phyloP scores from a whole-genome alignment of 2,113 vertebrate species.

The Clinocottus analis region DNA sequence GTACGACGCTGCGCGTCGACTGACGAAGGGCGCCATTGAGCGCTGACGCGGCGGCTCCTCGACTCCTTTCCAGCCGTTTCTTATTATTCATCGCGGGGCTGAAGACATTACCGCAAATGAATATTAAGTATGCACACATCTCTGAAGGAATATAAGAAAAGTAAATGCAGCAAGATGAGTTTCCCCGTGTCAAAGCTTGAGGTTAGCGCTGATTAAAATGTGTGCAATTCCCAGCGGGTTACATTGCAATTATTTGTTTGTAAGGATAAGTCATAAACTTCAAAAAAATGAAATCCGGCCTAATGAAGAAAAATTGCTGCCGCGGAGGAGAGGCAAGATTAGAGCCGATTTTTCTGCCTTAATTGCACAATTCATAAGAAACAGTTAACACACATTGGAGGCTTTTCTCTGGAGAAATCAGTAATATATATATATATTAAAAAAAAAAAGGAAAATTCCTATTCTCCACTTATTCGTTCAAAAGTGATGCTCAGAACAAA shows the following conservation, averaged over 20 bases:
- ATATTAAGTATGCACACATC: constrained; percentile 76
- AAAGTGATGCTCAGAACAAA: constrained; percentile 20
- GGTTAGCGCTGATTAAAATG: constrained; percentile 78
- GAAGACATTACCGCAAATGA: constrained; percentile 73
- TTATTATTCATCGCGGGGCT: constrained; percentile 67
- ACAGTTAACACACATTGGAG: constrained; percentile 45
- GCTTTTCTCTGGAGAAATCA: constrained; percentile 50
- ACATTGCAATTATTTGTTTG: constrained; percentile 78
- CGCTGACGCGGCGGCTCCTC: constrained; percentile 36
- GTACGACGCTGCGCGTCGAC: constrained; percentile 15
- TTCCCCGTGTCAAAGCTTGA: constrained; percentile 74
- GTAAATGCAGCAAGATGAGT: constrained; percentile 69
- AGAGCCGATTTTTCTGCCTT: constrained; percentile 62
- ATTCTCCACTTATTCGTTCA: constrained; percentile 31
- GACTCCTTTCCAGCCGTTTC: constrained; percentile 42
- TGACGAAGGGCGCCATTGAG: constrained; percentile 44
- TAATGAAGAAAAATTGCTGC: constrained; percentile 78
- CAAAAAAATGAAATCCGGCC: constrained; percentile 67
- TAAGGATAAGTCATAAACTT: constrained; percentile 75
- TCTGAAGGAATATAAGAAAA: constrained; percentile 66
- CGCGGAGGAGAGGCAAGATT: constrained; percentile 58
- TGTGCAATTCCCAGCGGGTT: constrained; percentile 53
- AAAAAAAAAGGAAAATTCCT: neutral
- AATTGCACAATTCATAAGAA: constrained; percentile 72
- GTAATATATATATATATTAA: no score